Evolutionary conservation across 2,113 vertebrate species (phyloP).

Genomic region (Perca flavescens): DNA sequence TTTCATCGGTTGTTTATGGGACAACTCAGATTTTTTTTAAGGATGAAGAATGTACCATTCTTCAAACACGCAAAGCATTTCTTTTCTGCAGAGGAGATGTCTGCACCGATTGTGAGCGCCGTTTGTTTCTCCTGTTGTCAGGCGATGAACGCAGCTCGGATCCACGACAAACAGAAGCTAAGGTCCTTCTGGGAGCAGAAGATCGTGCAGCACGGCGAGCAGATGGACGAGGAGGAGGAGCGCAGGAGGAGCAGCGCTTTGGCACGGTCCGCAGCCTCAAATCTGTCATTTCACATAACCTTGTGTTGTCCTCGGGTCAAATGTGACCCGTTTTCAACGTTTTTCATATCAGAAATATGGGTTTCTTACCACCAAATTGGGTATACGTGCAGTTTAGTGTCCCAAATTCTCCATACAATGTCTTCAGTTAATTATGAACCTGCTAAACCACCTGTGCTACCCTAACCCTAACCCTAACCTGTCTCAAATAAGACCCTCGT

Average conservation of each 20-base stretch:
- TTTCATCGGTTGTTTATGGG: neutral
- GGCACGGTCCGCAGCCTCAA: conserved; percentile 45
- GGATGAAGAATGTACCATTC: neutral
- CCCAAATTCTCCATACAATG: no score
- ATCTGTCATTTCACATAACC: neutral
- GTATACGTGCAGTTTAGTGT: no score
- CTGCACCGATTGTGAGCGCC: neutral
- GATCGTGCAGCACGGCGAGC: conserved; percentile 55
- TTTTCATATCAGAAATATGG: no score
- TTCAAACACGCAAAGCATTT: neutral
- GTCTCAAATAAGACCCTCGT: no score
- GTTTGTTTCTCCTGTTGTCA: neutral
- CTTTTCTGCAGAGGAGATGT: neutral
- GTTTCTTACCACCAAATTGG: no score
- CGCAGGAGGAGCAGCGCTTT: conserved; percentile 65
- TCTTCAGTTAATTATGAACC: no score
- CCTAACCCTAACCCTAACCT: no score
- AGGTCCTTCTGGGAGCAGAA: conserved; percentile 70
- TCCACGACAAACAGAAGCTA: conserved; percentile 70
- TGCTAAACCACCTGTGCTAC: no score
- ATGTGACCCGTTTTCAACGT: no score
- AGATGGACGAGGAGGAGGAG: conserved; percentile 57
- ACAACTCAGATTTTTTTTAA: neutral
- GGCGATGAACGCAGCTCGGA: conserved; percentile 63
- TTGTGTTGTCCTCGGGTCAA: no score